Conservation (phyloP, 2,797 vertebrate genomes). For the Amblyraja radiata region DNA sequence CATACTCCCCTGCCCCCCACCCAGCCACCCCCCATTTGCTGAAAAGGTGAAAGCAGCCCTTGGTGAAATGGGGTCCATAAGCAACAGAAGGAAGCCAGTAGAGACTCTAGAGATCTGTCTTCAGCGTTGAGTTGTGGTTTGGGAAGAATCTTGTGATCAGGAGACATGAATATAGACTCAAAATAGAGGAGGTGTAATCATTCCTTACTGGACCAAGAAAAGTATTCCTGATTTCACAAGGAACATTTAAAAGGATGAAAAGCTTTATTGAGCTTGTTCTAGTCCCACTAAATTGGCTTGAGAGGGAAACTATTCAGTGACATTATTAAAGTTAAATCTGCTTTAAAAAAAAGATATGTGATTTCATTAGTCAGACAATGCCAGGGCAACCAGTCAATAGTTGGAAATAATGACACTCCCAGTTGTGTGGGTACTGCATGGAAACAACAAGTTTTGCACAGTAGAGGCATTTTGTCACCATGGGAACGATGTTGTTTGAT, state of each 20-base stretch:
- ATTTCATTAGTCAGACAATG: not conserved
- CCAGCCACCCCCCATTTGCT: too few relatives aligned
- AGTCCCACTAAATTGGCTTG: not conserved
- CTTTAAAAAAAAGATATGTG: not conserved
- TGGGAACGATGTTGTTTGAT: not conserved
- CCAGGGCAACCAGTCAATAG: not conserved
- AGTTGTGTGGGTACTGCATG: not conserved
- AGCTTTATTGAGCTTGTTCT: not conserved
- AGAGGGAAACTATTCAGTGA: not conserved
- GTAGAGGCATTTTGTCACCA: not conserved
- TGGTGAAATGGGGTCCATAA: too few relatives aligned
- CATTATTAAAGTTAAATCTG: not conserved
- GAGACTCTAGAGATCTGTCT: not conserved
- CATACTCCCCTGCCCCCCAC: too few relatives aligned
- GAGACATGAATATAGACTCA: not conserved
- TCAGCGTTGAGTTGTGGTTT: not conserved
- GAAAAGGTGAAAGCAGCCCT: not conserved
- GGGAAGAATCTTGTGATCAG: not conserved
- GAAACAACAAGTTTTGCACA: not conserved
- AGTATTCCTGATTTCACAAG: not conserved
- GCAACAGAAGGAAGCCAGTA: not conserved
- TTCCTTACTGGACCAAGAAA: not conserved
- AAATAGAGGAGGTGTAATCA: not conserved
- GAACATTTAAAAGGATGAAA: not conserved
- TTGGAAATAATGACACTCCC: not conserved